Percentiles rank a stretch among this genome's conserved stretches.
Evolutionary conservation across 1,140 invertebrate species (phyloP).

Genomic region (Drosophila rhopaloa): DNA sequence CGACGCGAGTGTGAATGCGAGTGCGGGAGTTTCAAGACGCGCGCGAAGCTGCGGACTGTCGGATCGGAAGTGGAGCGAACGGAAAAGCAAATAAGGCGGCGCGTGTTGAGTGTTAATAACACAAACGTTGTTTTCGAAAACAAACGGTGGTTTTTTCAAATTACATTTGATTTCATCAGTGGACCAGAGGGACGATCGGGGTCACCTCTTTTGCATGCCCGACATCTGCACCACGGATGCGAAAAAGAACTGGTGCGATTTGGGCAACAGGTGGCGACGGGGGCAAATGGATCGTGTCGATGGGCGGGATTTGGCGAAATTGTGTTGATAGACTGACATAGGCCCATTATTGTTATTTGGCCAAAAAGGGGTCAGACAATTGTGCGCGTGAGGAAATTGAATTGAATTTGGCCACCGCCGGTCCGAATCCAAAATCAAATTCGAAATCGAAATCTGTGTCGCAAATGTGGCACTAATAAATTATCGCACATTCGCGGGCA

Average conservation of each 20-base stretch:
- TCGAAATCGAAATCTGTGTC: conserved; percentile 59
- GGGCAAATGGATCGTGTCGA: conserved; percentile 28
- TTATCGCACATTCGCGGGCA: conserved; percentile 66
- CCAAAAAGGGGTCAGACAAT: conserved; percentile 39
- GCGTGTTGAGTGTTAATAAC: conserved; percentile 63
- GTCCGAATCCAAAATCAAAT: conserved; percentile 33
- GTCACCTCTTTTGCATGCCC: conserved; percentile 54
- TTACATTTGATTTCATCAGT: conserved; percentile 2
- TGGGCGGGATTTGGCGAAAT: conserved; percentile 35
- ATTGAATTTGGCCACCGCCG: conserved; percentile 44
- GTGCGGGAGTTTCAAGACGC: conserved; percentile 41
- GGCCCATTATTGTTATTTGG: conserved; percentile 42
- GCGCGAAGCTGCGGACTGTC: conserved; percentile 26
- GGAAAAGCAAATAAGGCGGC: conserved; percentile 53
- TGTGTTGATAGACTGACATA: conserved; percentile 53
- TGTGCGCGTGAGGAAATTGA: conserved; percentile 52
- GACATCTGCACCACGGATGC: conserved; percentile 40
- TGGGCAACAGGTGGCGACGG: conserved; percentile 66
- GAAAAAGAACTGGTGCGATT: conserved; percentile 42
- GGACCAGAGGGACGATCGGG: conserved; percentile 1
- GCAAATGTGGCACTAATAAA: conserved; percentile 75
- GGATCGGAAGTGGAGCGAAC: conserved; percentile 32
- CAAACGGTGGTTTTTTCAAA: not conserved
- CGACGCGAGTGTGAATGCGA: conserved; percentile 38
- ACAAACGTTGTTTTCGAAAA: conserved; percentile 26